phyloP scores from a whole-genome alignment of 2,113 vertebrate genomes.

The Semnopithecus entellus region DNA sequence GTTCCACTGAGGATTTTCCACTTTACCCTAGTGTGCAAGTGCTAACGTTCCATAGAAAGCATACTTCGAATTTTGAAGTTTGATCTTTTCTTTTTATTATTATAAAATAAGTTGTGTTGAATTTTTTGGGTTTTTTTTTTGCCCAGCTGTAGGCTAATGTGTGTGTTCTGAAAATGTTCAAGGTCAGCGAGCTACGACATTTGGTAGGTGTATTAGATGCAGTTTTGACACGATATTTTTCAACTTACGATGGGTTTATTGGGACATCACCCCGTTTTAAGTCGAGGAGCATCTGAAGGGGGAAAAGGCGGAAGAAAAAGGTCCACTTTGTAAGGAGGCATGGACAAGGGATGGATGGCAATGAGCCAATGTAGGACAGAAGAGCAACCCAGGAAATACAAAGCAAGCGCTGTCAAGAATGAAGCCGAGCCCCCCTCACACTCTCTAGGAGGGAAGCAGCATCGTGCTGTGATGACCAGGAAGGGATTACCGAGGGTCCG shows the following conservation, averaged over 20 bases:
- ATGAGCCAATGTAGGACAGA: fast-evolving
- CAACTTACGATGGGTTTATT: not conserved
- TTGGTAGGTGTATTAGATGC: not conserved
- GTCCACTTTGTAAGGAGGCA: not conserved
- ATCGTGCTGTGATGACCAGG: not conserved
- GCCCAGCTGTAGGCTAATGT: not conserved
- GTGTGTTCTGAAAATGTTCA: not conserved
- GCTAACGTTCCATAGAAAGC: not conserved
- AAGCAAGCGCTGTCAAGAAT: not conserved
- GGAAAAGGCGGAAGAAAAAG: not conserved
- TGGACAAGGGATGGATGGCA: not conserved
- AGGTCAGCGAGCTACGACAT: not conserved
- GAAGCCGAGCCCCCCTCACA: not conserved
- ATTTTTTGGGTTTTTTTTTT: not conserved
- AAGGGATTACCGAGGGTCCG: slow-evolving; percentile 63
- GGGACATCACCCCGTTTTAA: not conserved
- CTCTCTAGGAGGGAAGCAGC: not conserved
- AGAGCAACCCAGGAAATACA: not conserved
- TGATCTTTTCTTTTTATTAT: not conserved
- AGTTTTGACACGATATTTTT: not conserved
- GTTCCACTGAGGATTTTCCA: not conserved
- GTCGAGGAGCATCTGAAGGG: not conserved
- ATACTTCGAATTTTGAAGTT: not conserved
- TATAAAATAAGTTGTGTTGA: not conserved
- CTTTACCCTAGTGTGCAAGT: not conserved